Conservation (phyloP, 2,888 invertebrate genomes). For the Piscicola geometra region DNA sequence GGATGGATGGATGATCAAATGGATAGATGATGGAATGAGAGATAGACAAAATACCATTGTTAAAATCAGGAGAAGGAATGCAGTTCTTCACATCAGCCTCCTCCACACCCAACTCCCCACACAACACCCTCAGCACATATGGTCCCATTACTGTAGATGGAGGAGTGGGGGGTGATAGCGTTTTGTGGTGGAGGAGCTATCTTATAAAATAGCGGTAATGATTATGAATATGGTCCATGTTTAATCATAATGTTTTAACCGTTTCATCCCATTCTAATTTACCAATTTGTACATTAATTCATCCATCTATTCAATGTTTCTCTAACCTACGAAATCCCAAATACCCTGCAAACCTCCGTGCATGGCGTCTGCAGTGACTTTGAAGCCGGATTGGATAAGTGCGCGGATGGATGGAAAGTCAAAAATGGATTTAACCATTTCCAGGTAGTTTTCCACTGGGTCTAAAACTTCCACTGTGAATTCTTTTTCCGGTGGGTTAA, state of each 20-base stretch:
- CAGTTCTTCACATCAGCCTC: constrained; percentile 70
- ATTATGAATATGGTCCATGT: no score
- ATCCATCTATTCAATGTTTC: no score
- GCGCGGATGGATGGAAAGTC: constrained; percentile 76
- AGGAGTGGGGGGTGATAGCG: no score
- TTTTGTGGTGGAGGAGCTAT: no score
- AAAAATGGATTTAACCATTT: constrained; percentile 90
- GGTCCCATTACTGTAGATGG: constrained; percentile 80
- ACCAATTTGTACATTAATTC: no score
- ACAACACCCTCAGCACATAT: constrained; percentile 82
- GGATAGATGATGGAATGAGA: constrained; percentile 22
- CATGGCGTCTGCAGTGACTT: constrained; percentile 86
- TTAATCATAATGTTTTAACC: no score
- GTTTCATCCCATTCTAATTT: no score
- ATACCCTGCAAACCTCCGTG: constrained; percentile 73
- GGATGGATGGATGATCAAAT: no score
- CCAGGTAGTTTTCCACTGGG: constrained; percentile 79
- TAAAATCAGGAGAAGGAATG: constrained; percentile 85
- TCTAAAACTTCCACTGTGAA: constrained; percentile 71
- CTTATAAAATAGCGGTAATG: no score
- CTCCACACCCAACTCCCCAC: constrained; percentile 75
- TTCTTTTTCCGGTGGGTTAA: no score
- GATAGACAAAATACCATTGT: constrained; percentile 55
- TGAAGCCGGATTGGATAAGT: constrained; percentile 62
- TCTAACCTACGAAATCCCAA: no score